A percentile compares a stretch with the other conserved stretches of the same genome.
These are phyloP conservation scores for Lepilemur septentrionalis DNA, from an alignment of 2,797 vertebrate species.

Conservation along the genomic window DNA sequence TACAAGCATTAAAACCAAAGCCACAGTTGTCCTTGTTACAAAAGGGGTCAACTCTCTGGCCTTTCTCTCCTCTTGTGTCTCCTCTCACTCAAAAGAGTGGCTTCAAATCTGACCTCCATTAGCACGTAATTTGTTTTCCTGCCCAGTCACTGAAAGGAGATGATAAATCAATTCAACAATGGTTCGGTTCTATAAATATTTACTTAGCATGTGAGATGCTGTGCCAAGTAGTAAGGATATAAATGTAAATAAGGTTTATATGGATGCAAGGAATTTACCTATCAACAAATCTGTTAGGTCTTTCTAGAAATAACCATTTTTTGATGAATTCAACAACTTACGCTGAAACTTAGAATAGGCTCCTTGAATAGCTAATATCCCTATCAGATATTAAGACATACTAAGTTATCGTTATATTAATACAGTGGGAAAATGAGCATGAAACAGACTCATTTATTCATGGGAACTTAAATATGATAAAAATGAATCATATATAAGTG, in stretches of 20 bases:
- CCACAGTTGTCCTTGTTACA: not conserved
- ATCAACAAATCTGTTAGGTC: not conserved
- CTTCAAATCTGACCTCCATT: not conserved
- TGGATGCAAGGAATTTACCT: not conserved
- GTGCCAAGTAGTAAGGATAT: not conserved
- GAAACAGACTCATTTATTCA: not conserved
- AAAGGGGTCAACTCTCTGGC: not conserved
- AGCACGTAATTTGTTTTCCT: not conserved
- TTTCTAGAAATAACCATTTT: not conserved
- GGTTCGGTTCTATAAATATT: not conserved
- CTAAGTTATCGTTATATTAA: not conserved
- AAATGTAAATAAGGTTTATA: not conserved
- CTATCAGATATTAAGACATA: not conserved
- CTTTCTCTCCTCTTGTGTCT: not conserved
- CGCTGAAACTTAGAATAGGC: not conserved
- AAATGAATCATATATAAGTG: not conserved
- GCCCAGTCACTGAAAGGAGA: not conserved
- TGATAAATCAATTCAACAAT: not conserved
- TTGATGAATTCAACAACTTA: not conserved
- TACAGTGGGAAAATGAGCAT: not conserved
- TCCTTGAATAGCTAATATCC: not conserved
- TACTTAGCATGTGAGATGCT: not conserved
- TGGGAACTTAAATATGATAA: not conserved
- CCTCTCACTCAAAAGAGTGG: not conserved
- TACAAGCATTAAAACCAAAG: not conserved